Evolutionary conservation across 2,888 invertebrate genomes (phyloP), one percentile per base, ranked within the genome.

Genomic region (Teleiodes luculella): DNA sequence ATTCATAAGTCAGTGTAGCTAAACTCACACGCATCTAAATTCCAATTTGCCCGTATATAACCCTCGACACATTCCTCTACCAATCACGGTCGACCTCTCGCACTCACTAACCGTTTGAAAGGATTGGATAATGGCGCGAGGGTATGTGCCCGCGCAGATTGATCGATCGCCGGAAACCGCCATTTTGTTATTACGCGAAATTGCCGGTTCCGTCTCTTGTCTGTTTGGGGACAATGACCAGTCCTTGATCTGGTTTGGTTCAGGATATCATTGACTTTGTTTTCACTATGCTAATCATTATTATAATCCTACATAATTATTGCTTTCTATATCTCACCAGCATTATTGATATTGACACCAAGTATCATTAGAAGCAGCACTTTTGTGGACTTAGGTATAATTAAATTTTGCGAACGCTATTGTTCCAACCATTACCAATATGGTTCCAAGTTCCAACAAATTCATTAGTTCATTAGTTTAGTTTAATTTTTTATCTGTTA

Each of bases 81-180:
- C 33, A 48, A 36, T 35, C 48, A 48, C 48, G 18, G 33, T 18
- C 36, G 18, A 48, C 48, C 35, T 41, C 39, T 18, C 13, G 24
- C 20, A 24, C 24, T 49, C 49, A 49, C 53, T 45, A 53, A 56
- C 56, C 53, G 45, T 37, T 56, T 56, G 37, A 50, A 3, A 10
- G 53, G 53, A 54, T 53, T 54, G 56, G 47, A 57, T 57, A 54
- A 57, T 57, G 36, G 18, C 48, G n/a, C 45, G 61, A 60, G 62
- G 63, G 63, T 63, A 64, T 69, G 69, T 67, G 70, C 63, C 57
- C 57, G 70, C 76, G 78, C 81, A 78, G 77, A 80, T 81, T 83
- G 84, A 85, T 83, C 77, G 82, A 83, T 81, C 67, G 67, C 82
- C 77, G 85, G 84, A 86, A 76, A 70, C 67, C 64, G 69, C 62